Evolutionary conservation across 1,140 invertebrate species (phyloP).

Genomic region (Neuroterus valhalla): DNA sequence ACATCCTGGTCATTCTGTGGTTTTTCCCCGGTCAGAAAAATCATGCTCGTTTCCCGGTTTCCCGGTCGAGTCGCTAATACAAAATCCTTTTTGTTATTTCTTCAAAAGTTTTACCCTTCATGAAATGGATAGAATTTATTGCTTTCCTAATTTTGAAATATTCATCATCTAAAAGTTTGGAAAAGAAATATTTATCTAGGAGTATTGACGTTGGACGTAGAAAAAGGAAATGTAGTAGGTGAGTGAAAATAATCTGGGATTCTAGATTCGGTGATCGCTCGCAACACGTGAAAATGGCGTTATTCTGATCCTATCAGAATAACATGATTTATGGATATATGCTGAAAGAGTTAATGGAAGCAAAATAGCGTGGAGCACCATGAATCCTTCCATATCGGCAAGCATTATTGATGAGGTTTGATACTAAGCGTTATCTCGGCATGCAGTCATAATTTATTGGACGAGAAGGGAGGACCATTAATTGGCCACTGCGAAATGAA

Average conservation of each 20-base stretch:
- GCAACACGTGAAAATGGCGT: conserved; percentile 64
- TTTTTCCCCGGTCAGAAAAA: too few relatives aligned
- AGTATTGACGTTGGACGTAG: neutral
- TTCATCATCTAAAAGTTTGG: too few relatives aligned
- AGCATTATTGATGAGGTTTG: conserved; percentile 65
- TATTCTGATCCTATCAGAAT: conserved; percentile 58
- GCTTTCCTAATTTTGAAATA: too few relatives aligned
- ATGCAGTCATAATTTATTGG: conserved; percentile 59
- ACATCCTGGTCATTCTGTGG: too few relatives aligned
- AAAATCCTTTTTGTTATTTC: too few relatives aligned
- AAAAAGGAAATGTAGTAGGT: neutral
- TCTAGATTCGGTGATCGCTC: conserved; percentile 39
- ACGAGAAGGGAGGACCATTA: conserved; percentile 55
- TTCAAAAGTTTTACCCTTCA: too few relatives aligned
- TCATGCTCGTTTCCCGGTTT: too few relatives aligned
- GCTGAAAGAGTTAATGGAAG: conserved; percentile 71
- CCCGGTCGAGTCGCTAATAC: too few relatives aligned
- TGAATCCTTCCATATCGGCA: conserved; percentile 67
- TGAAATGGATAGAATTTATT: too few relatives aligned
- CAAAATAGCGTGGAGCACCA: conserved; percentile 66
- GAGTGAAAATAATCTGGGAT: conserved; percentile 18
- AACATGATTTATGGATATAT: conserved; percentile 63
- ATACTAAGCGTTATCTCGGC: conserved; percentile 55
- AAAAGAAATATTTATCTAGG: neutral
- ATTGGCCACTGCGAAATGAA: conserved; percentile 41